Conservation (phyloP, 64 coral and sea anemone species). For the Porites australiensis region DNA sequence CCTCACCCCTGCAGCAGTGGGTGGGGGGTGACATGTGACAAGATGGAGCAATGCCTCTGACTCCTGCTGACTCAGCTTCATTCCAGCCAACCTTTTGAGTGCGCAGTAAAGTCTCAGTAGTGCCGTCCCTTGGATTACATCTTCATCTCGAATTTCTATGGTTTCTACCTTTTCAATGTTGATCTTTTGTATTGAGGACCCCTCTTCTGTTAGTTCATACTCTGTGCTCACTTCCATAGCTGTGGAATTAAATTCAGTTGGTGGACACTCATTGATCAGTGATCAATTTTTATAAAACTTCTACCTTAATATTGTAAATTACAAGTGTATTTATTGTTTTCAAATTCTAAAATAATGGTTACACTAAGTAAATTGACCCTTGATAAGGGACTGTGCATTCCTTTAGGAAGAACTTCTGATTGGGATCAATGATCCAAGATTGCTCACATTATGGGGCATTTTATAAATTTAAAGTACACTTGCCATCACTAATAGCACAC, state of each 20-base stretch:
- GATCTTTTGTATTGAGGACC: slow-evolving; percentile 7
- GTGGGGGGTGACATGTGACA: slow-evolving; percentile 89
- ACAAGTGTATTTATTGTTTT: too few relatives aligned
- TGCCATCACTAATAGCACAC: too few relatives aligned
- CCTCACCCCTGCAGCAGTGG: slow-evolving; percentile 85
- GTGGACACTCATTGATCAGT: not conserved
- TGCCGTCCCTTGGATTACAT: slow-evolving; percentile 81
- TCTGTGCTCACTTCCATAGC: slow-evolving; percentile 97
- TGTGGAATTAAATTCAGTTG: not conserved
- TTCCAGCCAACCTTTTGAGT: slow-evolving; percentile 85
- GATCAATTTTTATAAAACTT: too few relatives aligned
- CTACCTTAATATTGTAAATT: too few relatives aligned
- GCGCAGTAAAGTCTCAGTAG: slow-evolving; percentile 88
- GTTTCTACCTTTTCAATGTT: slow-evolving; percentile 62
- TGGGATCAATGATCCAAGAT: too few relatives aligned
- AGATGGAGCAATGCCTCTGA: slow-evolving; percentile 84
- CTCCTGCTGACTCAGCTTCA: slow-evolving; percentile 88
- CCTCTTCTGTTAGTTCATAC: slow-evolving; percentile 90
- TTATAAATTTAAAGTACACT: too few relatives aligned
- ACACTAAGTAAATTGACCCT: too few relatives aligned
- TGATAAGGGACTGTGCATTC: too few relatives aligned
- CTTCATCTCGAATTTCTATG: slow-evolving; percentile 79
- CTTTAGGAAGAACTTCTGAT: too few relatives aligned
- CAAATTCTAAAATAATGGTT: too few relatives aligned
- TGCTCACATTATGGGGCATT: too few relatives aligned